Percentiles rank a stretch among this genome's conserved stretches.
phyloP scores from a whole-genome alignment of 2,113 vertebrate genomes.

The Halichoeres trimaculatus region DNA sequence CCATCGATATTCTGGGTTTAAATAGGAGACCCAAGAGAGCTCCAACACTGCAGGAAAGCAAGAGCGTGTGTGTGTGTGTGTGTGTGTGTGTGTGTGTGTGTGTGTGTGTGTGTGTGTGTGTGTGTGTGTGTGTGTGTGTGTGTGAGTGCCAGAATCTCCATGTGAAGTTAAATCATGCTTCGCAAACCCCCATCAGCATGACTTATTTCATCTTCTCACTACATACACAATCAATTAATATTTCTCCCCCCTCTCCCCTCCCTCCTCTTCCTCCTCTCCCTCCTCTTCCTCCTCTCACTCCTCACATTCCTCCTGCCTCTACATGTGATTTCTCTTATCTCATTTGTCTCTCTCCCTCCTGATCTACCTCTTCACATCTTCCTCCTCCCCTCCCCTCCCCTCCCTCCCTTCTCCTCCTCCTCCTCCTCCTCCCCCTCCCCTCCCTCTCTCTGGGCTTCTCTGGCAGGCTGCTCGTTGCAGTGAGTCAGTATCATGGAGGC shows the following conservation, averaged over 20 bases:
- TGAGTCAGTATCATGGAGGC: constrained; percentile 86
- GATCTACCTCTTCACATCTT: constrained; percentile 61
- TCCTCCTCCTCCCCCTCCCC: not conserved
- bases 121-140: not conserved
- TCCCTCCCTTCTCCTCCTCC: constrained; percentile 4
- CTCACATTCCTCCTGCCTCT: constrained; percentile 33
- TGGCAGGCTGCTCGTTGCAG: constrained; percentile 83
- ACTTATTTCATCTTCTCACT: constrained; percentile 51
- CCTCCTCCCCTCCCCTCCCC: constrained; percentile 7
- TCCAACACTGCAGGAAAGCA: not conserved
- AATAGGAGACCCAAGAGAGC: constrained; percentile 15
- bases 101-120: too few relatives aligned
- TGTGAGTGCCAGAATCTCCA: constrained; percentile 48
- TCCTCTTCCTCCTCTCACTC: constrained; percentile 3
- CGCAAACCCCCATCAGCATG: constrained; percentile 42
- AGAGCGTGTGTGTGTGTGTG: constrained; percentile 18
- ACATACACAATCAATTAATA: constrained; percentile 55
- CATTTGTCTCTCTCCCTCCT: constrained; percentile 58
- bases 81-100: constrained; percentile 48
- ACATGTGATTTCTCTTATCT: constrained; percentile 63
- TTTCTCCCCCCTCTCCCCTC: not conserved
- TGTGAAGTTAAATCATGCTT: constrained; percentile 50
- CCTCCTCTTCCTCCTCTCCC: not conserved
- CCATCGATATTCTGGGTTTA: not conserved
- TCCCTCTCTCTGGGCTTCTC: constrained; percentile 45